Evolutionary conservation across 2,797 vertebrate genomes (phyloP), one percentile per base, ranked within the genome.

Genomic region (Muraenolepis orangiensis): DNA sequence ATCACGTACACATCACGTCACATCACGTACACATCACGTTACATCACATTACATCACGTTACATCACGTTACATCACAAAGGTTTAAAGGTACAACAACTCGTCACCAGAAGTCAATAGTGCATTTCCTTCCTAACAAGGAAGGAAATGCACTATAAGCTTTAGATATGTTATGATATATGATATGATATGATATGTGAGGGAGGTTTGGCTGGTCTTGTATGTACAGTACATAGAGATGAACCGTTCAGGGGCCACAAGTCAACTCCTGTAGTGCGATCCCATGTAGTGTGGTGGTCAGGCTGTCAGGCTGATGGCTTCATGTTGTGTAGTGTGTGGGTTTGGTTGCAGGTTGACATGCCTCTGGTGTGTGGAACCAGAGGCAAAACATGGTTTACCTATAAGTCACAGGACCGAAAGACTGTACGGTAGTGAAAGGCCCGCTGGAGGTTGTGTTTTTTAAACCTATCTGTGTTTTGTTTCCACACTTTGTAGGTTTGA

Each of bases 401-500:
- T 12, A 64, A 64, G 10, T 64, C 57, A 12, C 7, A 10, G 20
- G 57, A n/a, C n/a, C n/a, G n/a, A n/a, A n/a, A n/a, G n/a, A n/a
- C n/a, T n/a, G n/a, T n/a, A n/a, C n/a, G n/a, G 40, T 18, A 18
- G 42, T 46, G 16, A 18, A 20, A 46, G 18, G 42, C 5, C 14
- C 42, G 18, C 42, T 46, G 42, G 42, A 18, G 16, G 7, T 18
- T 3, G 42, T 6, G 42, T 46, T 46, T 20, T 18, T 46, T 18
- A 46, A 18, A n/a, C n/a, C n/a, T 46, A 64, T 26, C 57, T 26
- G 23, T 64, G 57, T 64, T 26, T 64, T 10, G 51, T 57, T 18
- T 18, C 57, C 57, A 3, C 23, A 26, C 12, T 38, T 71, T 82
- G 31, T 68, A 96, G 95, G 95, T 77, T 80, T 91, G 73, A 74